Evolutionary conservation across 2,888 invertebrate species (phyloP).

Genomic region (Abrostola tripartita): DNA sequence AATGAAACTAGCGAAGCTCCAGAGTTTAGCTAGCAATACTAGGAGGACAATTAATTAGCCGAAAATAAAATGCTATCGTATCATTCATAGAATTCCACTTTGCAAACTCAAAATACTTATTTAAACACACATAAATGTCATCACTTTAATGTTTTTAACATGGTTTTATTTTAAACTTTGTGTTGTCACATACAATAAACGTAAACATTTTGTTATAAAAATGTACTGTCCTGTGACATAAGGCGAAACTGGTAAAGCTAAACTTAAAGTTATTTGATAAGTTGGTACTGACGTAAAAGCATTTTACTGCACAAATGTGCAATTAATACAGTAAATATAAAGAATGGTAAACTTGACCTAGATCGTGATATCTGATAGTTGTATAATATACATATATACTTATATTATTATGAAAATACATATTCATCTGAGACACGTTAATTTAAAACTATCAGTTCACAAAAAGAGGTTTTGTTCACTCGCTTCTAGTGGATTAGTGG

Average conservation of each 20-base stretch:
- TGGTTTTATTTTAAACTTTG: constrained; percentile 18
- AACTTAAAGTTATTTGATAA: constrained; percentile 54
- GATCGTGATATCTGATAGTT: constrained; percentile 22
- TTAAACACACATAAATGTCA: constrained; percentile 22
- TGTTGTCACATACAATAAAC: constrained; percentile 25
- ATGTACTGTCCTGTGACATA: constrained; percentile 41
- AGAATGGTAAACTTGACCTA: constrained; percentile 37
- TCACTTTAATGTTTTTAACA: constrained; percentile 16
- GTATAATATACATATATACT: neutral
- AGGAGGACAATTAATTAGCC: constrained; percentile 52
- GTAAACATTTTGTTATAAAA: constrained; percentile 29
- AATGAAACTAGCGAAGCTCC: constrained; percentile 67
- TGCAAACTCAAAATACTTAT: constrained; percentile 50
- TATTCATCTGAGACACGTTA: constrained; percentile 11
- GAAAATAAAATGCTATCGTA: constrained; percentile 40
- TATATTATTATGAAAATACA: constrained; percentile 27
- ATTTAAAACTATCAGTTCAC: no score
- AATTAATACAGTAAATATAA: constrained; percentile 42
- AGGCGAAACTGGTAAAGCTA: constrained; percentile 52
- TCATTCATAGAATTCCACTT: constrained; percentile 34
- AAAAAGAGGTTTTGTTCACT: constrained; percentile 11
- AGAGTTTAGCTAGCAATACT: constrained; percentile 71
- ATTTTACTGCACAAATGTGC: constrained; percentile 36
- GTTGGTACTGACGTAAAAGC: constrained; percentile 43
- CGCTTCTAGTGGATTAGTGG: constrained; percentile 39